Percentiles rank a stretch among this genome's conserved stretches.
Conservation (phyloP, 1,140 invertebrate species). For the Drosophila ercepeae region DNA sequence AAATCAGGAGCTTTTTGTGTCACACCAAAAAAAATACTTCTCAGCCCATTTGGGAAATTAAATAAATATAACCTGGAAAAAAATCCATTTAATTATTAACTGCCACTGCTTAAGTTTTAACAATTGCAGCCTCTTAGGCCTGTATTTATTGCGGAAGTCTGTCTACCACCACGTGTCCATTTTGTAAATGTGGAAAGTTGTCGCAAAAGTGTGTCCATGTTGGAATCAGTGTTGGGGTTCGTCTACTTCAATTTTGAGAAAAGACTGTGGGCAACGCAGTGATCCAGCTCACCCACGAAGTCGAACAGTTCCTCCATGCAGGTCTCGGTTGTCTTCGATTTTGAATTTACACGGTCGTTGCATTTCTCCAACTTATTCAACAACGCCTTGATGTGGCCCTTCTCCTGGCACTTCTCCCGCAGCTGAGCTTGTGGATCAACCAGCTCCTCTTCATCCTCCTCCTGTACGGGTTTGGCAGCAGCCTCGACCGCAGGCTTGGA, state of each 20-base stretch:
- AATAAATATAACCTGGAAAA: neutral
- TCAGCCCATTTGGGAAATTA: neutral
- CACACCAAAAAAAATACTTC: constrained; percentile 2
- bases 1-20: constrained; percentile 22
- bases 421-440: constrained; percentile 90
- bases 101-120: too few species aligned
- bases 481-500: constrained; percentile 87
- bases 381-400: constrained; percentile 86
- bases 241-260: constrained; percentile 89
- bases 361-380: constrained; percentile 91
- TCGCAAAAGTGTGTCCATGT: neutral
- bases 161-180: too few species aligned
- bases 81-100: neutral
- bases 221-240: too few species aligned
- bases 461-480: constrained; percentile 20
- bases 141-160: too few species aligned
- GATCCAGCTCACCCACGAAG: constrained; percentile 94
- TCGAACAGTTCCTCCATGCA: constrained; percentile 96
- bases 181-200: neutral
- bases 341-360: constrained; percentile 92
- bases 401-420: constrained; percentile 87
- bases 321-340: constrained; percentile 91
- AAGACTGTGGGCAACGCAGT: constrained; percentile 92
- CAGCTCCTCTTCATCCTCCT: constrained; percentile 87
- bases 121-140: too few species aligned